Percentiles rank a stretch among this genome's conserved stretches.
Conservation (phyloP, 2,888 invertebrate genomes). For the Dolichopus griseipennis region DNA sequence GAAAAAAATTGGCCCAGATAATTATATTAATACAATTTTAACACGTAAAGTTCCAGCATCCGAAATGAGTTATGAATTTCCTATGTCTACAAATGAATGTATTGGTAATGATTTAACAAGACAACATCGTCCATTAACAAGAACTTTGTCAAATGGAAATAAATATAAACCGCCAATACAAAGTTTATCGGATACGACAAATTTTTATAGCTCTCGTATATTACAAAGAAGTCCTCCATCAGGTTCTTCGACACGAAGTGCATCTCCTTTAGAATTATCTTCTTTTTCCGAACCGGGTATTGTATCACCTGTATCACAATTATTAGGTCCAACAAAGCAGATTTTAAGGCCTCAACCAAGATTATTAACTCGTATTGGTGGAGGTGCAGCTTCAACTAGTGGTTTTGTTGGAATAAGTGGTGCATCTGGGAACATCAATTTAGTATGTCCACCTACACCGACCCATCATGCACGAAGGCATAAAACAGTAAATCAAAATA, state of each 20-base stretch:
- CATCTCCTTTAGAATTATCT: conserved; percentile 38
- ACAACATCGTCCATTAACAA: conserved; percentile 59
- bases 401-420: conserved; percentile 12
- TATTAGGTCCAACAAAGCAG: conserved; percentile 19
- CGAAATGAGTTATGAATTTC: conserved; percentile 37
- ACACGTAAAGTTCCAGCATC: conserved; percentile 42
- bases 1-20: conserved; percentile 62
- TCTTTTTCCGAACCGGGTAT: conserved; percentile 25
- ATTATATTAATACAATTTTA: conserved; percentile 57
- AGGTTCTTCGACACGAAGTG: conserved; percentile 41
- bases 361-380: conserved; percentile 49
- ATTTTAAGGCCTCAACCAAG: conserved; percentile 54
- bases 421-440: conserved; percentile 36
- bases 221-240: conserved; percentile 41
- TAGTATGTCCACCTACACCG: conserved; percentile 78
- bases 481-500: background rate
- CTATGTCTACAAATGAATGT: conserved; percentile 28
- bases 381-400: conserved; percentile 28
- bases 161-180: conserved; percentile 30
- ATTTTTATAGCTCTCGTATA: conserved; percentile 28
- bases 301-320: conserved; percentile 21
- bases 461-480: conserved; percentile 70
- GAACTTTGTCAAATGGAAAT: conserved; percentile 55
- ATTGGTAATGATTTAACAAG: conserved; percentile 28
- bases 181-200: conserved; percentile 2